Conservation (phyloP, 2,797 vertebrate genomes). For the Eulemur rubriventer region DNA sequence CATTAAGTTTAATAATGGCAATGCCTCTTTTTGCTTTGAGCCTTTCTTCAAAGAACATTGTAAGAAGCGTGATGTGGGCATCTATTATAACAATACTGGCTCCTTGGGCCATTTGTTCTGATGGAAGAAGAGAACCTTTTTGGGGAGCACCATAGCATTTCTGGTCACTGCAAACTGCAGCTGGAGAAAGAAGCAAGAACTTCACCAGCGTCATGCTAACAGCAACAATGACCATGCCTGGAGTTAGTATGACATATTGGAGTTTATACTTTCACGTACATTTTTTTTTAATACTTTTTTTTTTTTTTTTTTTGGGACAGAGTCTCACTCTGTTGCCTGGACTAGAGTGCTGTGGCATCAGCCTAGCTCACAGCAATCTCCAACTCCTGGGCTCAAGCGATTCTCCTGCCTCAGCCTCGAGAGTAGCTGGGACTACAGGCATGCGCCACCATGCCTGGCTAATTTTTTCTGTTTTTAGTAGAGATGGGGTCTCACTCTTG, state of each 20-base stretch:
- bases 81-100: no score
- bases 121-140: not conserved
- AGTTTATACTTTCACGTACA: not conserved
- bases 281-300: not conserved
- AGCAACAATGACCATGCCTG: not conserved
- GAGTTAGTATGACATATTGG: not conserved
- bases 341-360: no score
- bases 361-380: no score
- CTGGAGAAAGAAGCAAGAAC: not conserved
- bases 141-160: not conserved
- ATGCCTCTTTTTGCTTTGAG: not conserved
- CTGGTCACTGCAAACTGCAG: not conserved
- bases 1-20: not conserved
- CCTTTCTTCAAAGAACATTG: not conserved
- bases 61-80: not conserved
- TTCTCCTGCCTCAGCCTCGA: no score
- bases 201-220: not conserved
- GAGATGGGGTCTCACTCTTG: no score
- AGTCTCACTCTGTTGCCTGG: no score
- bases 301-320: no score
- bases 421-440: no score
- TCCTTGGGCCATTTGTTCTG: not conserved
- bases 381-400: no score
- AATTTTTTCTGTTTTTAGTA: no score
- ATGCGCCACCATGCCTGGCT: no score